Evolutionary conservation across 1,140 invertebrate species (phyloP).

Genomic region (Plectrocnemia conspersa): DNA sequence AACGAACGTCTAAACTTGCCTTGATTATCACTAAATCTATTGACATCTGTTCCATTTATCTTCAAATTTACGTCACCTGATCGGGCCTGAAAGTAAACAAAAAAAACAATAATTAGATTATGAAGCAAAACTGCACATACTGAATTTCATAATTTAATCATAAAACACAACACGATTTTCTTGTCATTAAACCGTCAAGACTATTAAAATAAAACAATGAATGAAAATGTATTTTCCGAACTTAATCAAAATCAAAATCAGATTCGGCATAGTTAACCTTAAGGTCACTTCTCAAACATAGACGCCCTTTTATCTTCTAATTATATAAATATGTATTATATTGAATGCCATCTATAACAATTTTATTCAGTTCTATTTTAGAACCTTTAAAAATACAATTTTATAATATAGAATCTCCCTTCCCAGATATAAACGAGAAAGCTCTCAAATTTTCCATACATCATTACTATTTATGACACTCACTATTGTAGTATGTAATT

Average conservation of each 20-base stretch:
- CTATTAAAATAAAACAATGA: conserved; percentile 2
- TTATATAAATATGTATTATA: too few species aligned
- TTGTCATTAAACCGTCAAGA: neutral
- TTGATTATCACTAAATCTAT: conserved; percentile 86
- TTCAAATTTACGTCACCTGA: conserved; percentile 88
- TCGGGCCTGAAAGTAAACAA: conserved; percentile 71
- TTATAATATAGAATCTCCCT: too few species aligned
- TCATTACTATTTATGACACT: too few species aligned
- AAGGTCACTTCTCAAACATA: neutral
- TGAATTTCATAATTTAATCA: neutral
- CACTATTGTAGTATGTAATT: too few species aligned
- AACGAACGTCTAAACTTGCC: conserved; percentile 50
- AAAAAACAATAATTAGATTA: conserved; percentile 33
- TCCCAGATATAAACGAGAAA: too few species aligned
- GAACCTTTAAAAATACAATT: too few species aligned
- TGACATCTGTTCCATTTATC: conserved; percentile 88
- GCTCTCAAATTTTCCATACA: too few species aligned
- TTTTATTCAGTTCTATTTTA: too few species aligned
- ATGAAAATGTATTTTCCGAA: neutral
- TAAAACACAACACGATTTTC: neutral
- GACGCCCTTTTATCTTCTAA: too few species aligned
- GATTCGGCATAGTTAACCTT: neutral
- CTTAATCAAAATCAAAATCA: neutral
- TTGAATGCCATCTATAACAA: too few species aligned
- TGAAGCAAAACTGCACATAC: neutral